Conservation (phyloP, 2,113 vertebrate genomes). For the Microtus montanus region DNA sequence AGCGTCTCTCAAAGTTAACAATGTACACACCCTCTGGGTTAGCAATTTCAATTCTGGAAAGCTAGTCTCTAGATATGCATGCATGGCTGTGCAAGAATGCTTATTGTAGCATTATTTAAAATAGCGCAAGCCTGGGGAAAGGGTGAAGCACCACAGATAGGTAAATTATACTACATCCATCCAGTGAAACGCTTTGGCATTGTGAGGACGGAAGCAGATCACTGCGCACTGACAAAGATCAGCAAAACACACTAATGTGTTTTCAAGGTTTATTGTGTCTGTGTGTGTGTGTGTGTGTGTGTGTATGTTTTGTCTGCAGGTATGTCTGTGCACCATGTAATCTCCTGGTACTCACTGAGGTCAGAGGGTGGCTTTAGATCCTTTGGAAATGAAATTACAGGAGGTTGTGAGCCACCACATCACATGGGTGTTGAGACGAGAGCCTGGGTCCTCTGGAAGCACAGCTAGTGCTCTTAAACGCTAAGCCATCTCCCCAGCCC, state of each 20-base stretch:
- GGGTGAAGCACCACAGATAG: not conserved
- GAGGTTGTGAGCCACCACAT: not conserved
- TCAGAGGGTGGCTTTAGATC: not conserved
- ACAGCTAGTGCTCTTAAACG: not conserved
- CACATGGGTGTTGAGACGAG: not conserved
- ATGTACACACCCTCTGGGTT: not conserved
- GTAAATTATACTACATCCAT: not conserved
- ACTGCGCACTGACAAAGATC: not conserved
- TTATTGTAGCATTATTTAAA: slow-evolving; percentile 1
- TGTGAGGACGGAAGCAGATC: not conserved
- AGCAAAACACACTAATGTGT: not conserved
- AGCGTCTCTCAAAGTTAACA: not conserved
- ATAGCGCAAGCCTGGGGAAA: slow-evolving; percentile 1
- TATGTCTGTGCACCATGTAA: not conserved
- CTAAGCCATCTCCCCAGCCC: not conserved
- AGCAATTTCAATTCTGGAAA: slow-evolving; percentile 21
- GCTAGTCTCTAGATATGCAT: not conserved
- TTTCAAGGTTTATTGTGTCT: not conserved
- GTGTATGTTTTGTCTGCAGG: not conserved
- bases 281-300: too few species aligned
- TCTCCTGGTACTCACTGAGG: not conserved
- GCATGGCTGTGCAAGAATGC: not conserved
- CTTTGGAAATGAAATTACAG: not conserved
- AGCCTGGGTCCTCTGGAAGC: not conserved
- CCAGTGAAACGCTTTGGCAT: not conserved